Evolutionary conservation across 2,113 vertebrate genomes (phyloP).

Genomic region (Rousettus leschenaultii): DNA sequence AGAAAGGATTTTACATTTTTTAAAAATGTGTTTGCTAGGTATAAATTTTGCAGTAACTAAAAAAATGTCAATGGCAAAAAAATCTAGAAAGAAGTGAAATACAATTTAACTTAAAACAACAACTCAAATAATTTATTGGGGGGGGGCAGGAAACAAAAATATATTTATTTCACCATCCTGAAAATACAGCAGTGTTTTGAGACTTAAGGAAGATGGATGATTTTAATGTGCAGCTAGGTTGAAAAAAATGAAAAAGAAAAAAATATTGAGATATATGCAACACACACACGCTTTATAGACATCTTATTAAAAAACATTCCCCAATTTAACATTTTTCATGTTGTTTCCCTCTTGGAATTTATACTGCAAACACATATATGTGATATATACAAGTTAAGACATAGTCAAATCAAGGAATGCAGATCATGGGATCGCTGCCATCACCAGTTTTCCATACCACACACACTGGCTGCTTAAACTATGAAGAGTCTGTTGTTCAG

Average conservation of each 20-base stretch:
- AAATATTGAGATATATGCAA: slow-evolving; percentile 21
- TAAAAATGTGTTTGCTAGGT: slow-evolving; percentile 14
- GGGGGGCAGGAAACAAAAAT: slow-evolving; percentile 48
- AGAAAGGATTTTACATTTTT: slow-evolving; percentile 28
- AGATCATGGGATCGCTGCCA: neutral
- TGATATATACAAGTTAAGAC: neutral
- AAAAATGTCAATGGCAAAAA: neutral
- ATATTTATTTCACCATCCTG: slow-evolving; percentile 52
- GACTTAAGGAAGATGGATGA: slow-evolving; percentile 41
- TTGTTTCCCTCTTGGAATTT: neutral
- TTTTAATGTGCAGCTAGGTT: slow-evolving; percentile 27
- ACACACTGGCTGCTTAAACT: neutral
- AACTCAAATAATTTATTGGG: slow-evolving; percentile 54
- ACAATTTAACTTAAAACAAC: slow-evolving; percentile 51
- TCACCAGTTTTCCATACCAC: neutral
- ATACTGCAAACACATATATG: neutral
- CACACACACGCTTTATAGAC: slow-evolving; percentile 13
- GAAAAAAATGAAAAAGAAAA: neutral
- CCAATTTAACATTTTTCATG: slow-evolving; percentile 40
- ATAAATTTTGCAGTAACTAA: slow-evolving; percentile 46
- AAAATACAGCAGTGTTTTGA: slow-evolving; percentile 34
- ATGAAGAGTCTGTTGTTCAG: neutral
- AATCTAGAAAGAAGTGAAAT: slow-evolving; percentile 39
- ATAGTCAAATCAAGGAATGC: neutral
- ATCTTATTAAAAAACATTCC: slow-evolving; percentile 4